A percentile compares a stretch with the other conserved stretches of the same genome.
Conservation (phyloP, 2,888 invertebrate genomes). For the Drosophila borealis region DNA sequence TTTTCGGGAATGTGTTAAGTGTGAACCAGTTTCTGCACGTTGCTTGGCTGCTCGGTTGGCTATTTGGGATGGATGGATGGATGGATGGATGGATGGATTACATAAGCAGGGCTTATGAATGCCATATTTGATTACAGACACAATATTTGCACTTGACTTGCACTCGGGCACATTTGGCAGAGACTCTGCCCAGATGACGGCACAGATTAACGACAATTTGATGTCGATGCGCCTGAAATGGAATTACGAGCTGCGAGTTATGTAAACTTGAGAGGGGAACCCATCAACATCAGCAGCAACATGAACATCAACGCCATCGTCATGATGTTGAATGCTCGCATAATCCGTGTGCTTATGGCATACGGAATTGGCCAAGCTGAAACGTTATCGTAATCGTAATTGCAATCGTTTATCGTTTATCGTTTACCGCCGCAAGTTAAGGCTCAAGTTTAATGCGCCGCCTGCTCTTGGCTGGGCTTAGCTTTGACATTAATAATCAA, state of each 20-base stretch:
- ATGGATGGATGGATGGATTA: background rate
- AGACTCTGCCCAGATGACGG: conserved; percentile 1
- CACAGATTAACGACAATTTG: background rate
- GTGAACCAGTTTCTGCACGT: conserved; percentile 18
- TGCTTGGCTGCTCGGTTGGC: background rate
- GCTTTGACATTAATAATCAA: conserved; percentile 48
- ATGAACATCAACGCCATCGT: conserved; percentile 17
- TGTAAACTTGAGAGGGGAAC: background rate
- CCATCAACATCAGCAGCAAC: no score
- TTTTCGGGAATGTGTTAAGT: background rate
- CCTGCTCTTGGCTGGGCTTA: conserved; percentile 54
- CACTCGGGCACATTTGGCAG: conserved; percentile 19
- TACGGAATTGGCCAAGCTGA: conserved; percentile 11
- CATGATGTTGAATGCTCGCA: conserved; percentile 25
- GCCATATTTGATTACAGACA: conserved; percentile 20
- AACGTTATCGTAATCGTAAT: conserved; percentile 21
- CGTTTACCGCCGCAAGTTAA: background rate
- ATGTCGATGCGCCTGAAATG: conserved; percentile 7
- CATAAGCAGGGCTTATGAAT: conserved; percentile 8
- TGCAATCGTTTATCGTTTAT: conserved; percentile 31
- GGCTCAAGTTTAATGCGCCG: conserved; percentile 69
- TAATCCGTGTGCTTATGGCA: conserved; percentile 19
- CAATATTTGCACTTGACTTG: conserved; percentile 56
- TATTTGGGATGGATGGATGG: background rate
- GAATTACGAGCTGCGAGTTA: conserved; percentile 15